Evolutionary conservation across 2,888 invertebrate genomes (phyloP), one percentile per base, ranked within the genome.

Genomic region (Pimpla rufipes): DNA sequence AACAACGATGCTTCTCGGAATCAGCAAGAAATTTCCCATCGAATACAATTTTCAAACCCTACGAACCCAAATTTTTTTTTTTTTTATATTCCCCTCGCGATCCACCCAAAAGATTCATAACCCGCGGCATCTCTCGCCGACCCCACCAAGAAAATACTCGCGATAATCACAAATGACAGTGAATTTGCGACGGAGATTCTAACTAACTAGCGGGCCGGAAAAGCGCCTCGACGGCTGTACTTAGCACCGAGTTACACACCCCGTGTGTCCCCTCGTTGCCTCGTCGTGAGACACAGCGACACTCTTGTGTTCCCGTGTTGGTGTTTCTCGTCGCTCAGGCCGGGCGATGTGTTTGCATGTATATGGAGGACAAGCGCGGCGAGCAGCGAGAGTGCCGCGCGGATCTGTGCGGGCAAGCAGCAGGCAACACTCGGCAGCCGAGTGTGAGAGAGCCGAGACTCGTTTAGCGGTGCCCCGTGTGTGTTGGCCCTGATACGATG

Each of bases 401-500:
- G 45, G 59, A 70, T 71, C 37, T 59, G 57, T 57, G 67, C 68
- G 68, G 70, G 78, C 62, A 47, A 45, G 40, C n/a, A 37, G 78
- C 62, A 47, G 29, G 40, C n/a, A 37, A 68, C 67, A 37, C 67
- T 35, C 67, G 6, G 3, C 37, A 13, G 52, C 52, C 50, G 59
- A 73, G 78, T 55, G 80, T 68, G 80, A 79, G 71, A 84, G 85
- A 18, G 37, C 64, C 57, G 52, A 62, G 77, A 68, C 77, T 70
- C 70, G 71, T 67, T 78, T 52, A 45, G 52, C 40, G n/a, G 57
- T 70, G 13, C 50, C 85, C 16, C 67, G 57, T 70, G 80, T 76
- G 76, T 81, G 78, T 55, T 89, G 88, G 89, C 90, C 90, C 90
- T 89, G 91, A 90, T 91, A 90, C 91, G 91, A 91, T 90, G 91